Conservation (phyloP, 1,140 invertebrate species). For the Ephestia elutella region DNA sequence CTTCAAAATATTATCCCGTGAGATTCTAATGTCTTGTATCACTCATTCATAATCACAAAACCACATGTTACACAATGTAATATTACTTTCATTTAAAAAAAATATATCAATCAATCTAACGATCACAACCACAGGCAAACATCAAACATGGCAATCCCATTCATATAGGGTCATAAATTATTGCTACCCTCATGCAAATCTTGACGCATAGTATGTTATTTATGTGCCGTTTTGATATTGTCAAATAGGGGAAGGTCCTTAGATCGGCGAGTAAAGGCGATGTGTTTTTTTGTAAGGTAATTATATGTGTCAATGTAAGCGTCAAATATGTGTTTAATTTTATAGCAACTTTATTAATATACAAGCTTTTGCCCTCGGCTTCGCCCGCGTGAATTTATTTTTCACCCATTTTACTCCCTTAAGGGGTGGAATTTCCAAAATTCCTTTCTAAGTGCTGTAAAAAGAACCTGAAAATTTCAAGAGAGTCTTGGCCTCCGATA, state of each 20-base stretch:
- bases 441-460: no score
- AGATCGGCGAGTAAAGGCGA: neutral
- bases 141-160: slow-evolving; percentile 6
- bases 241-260: slow-evolving; percentile 14
- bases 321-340: no score
- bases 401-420: no score
- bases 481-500: no score
- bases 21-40: no score
- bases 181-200: slow-evolving; percentile 51
- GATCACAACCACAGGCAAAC: slow-evolving; percentile 5
- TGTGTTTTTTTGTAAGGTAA: neutral
- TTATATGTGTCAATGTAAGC: neutral
- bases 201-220: slow-evolving; percentile 30
- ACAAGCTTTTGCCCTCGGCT: no score
- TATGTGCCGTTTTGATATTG: slow-evolving; percentile 37
- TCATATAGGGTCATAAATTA: slow-evolving; percentile 16
- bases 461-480: no score
- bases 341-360: no score
- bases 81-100: neutral
- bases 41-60: no score
- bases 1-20: no score
- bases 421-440: no score
- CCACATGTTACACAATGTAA: neutral
- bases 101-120: neutral
- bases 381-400: no score